Base-by-base conservation (phyloP, 2,797 vertebrate species). In the Diplodus puntazzo region DNA sequence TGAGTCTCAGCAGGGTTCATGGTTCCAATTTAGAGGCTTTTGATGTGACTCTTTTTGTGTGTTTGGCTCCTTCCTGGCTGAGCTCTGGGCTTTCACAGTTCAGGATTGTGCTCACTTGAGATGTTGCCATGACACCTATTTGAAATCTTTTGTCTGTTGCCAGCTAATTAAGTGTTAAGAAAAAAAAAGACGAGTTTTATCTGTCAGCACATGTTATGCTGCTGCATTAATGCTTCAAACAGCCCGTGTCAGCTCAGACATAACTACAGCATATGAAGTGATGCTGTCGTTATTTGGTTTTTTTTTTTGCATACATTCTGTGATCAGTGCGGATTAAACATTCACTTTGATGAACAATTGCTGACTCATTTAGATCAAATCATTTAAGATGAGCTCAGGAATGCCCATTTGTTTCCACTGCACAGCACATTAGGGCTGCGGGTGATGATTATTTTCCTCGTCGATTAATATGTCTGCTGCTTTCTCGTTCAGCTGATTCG, bases 91-190 rank as follows among this genome's bases (percentile, higher is more conserved):
- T 88, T 89, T 89, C 88, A 83, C 34, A 23, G 57, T 84, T 91
- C 88, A 89, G 77, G 66, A 80, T 80, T 85, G 81, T 83, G 82
- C 82, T 94, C 90, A 88, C 90, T 73, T 84, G 83, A 94, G 90
- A 91, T 86, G 92, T 94, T 95, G 94, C 94, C 94, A 94, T 95
- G 94, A 94, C 91, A 90, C 82, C 92, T 92, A 86, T 91, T 85
- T 87, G 85, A 82, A 92, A 92, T 92, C 88, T 86, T 92, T 93
- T 89, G 83, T 93, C 85, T 77, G 84, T 77, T 63, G 84, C 78
- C 87, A 85, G 86, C 82, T 91, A 87, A 93, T 93, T 92, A 90
- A 88, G 77, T 84, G 81, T 75, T 72, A 58, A 46, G 72, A 60
- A 16, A 43, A 21, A 80, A 39, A 78, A 49, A 63, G 14, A 71